Evolutionary conservation across 2,113 vertebrate genomes (phyloP), one percentile per base, ranked within the genome.

Genomic region (Carassius gibelio): DNA sequence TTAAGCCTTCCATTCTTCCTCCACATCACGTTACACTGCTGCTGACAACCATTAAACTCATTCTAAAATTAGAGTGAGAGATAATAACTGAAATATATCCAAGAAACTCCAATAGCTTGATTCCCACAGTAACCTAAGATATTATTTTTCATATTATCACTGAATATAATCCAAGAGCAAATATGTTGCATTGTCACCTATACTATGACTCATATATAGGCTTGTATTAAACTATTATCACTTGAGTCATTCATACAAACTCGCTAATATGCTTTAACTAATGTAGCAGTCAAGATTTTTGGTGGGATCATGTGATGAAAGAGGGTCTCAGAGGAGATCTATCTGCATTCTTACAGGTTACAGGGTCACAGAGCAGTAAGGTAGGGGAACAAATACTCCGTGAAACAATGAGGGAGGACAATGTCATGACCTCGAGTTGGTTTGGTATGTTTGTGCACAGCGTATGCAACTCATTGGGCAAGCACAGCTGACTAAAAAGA

Each of bases 401-500:
- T 17, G 68, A n/a, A 80, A 86, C 71, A 85, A 81, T 55, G 26
- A 61, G 79, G 71, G 55, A 52, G 55, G 34, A 69, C 62, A 66
- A 59, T 17, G 83, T 55, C 62, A 34, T 77, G 66, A 75, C 45
- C 34, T 66, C 76, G 34, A 19, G 75, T 30, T 68, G 72, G 66
- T 48, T 26, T 84, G 62, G 36, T 82, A 61, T 86, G 74, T 52
- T 55, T 84, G 82, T 64, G 66, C 38, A 30, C 30, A 79, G 81
- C 42, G 17, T 64, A 36, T 75, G 75, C 38, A 74, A 69, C 36
- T 84, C 72, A 36, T 78, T 84, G 81, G 76, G 72, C 77, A 83
- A 30, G 57, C 34, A 72, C 74, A 87, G 74, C 74, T 85, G 55
- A 83, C 42, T 52, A 75, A 64, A 36, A 76, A 72, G 66, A 72